Evolutionary conservation across 2,888 invertebrate species (phyloP).

Genomic region (Drosophila neonasuta): DNA sequence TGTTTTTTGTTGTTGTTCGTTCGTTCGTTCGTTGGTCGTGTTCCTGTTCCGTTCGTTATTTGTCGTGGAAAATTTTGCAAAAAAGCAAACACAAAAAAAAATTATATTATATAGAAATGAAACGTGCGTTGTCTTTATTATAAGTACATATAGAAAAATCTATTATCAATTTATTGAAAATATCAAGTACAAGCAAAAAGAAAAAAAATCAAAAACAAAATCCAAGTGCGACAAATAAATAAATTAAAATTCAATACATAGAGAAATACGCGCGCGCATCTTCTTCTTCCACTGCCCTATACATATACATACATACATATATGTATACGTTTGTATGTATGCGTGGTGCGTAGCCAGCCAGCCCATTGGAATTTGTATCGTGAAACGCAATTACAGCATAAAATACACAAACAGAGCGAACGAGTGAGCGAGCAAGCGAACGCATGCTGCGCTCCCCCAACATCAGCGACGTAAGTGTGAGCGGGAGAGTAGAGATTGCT

Average conservation of each 20-base stretch:
- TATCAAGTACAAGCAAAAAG: slow-evolving; percentile 19
- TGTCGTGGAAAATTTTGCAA: slow-evolving; percentile 49
- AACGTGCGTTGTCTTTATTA: slow-evolving; percentile 26
- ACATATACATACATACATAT: neutral
- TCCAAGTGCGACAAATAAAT: slow-evolving; percentile 45
- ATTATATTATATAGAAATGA: slow-evolving; percentile 6
- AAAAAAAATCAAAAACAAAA: slow-evolving; percentile 14
- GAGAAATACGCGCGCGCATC: slow-evolving; percentile 69
- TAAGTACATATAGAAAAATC: slow-evolving; percentile 16
- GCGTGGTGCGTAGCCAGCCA: slow-evolving; percentile 51
- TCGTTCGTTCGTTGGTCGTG: slow-evolving; percentile 14
- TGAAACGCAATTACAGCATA: slow-evolving; percentile 76
- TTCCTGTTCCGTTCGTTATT: slow-evolving; percentile 43
- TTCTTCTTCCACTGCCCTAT: slow-evolving; percentile 47
- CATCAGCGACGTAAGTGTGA: slow-evolving; percentile 30
- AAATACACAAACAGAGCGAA: slow-evolving; percentile 71
- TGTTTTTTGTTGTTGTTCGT: slow-evolving; percentile 14
- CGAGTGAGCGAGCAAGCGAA: slow-evolving; percentile 15
- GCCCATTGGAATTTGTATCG: slow-evolving; percentile 77
- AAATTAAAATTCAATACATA: slow-evolving; percentile 36
- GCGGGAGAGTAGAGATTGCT: slow-evolving; percentile 20
- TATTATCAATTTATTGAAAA: slow-evolving; percentile 25
- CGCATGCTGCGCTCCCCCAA: slow-evolving; percentile 23
- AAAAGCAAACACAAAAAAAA: slow-evolving; percentile 27
- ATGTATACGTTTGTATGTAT: slow-evolving; percentile 2